phyloP scores from a whole-genome alignment of 2,797 vertebrate genomes.

The Gastrophryne carolinensis region DNA sequence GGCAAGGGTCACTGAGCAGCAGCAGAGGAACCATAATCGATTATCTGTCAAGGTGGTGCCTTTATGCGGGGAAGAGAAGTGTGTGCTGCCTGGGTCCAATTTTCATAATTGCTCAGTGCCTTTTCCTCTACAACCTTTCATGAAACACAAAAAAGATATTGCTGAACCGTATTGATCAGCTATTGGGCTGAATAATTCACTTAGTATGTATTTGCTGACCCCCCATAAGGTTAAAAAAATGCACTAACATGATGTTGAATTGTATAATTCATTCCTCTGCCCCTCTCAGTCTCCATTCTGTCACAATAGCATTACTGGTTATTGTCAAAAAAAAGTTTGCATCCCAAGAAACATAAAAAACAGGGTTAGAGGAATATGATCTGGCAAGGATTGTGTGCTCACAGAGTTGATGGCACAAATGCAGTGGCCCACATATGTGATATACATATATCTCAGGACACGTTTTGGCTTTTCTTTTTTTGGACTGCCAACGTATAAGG shows the following conservation, averaged over 20 bases:
- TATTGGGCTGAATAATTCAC: constrained; percentile 84
- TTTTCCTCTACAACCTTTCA: constrained; percentile 82
- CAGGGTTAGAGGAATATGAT: too few species aligned
- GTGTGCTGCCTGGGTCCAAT: constrained; percentile 79
- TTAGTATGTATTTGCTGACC: constrained; percentile 87
- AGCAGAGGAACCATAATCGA: constrained; percentile 79
- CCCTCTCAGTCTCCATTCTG: constrained; percentile 70
- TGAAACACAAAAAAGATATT: constrained; percentile 79
- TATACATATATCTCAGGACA: too few species aligned
- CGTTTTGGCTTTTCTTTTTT: too few species aligned
- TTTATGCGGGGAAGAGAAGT: constrained; percentile 83
- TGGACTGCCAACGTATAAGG: too few species aligned
- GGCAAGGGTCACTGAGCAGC: constrained; percentile 77
- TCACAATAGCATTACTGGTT: constrained; percentile 62
- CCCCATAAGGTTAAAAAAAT: constrained; percentile 88
- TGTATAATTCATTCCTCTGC: constrained; percentile 82
- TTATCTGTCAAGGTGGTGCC: constrained; percentile 80
- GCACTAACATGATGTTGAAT: constrained; percentile 74
- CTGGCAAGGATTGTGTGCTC: too few species aligned
- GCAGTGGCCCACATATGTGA: too few species aligned
- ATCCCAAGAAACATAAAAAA: not conserved
- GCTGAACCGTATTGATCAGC: constrained; percentile 85
- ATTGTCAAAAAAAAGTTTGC: not conserved
- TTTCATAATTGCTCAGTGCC: constrained; percentile 86
- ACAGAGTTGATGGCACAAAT: too few species aligned